Percentiles rank a stretch among this genome's conserved stretches.
These are phyloP conservation scores for Promerops cafer DNA, from an alignment of 2,113 vertebrate genomes.

Conservation along the genomic window DNA sequence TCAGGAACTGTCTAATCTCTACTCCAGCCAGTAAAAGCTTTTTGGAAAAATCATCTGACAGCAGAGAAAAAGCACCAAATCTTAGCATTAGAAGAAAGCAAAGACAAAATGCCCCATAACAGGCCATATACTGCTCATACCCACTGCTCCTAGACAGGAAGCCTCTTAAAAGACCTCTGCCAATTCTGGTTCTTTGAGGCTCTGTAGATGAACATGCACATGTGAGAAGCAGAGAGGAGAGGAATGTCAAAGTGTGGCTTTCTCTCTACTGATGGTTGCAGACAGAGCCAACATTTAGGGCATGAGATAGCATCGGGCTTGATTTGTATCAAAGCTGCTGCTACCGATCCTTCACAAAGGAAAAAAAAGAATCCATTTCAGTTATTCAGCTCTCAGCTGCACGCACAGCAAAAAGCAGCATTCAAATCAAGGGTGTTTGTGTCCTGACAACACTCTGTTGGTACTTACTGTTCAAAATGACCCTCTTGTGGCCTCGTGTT, in stretches of 20 bases:
- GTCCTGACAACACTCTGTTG: neutral
- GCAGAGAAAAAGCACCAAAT: neutral
- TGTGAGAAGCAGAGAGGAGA: neutral
- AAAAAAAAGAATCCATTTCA: neutral
- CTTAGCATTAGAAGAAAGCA: conserved; percentile 19
- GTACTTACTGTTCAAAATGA: conserved; percentile 34
- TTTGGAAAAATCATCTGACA: conserved; percentile 4
- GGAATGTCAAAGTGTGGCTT: neutral
- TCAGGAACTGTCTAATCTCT: neutral
- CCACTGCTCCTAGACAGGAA: conserved; percentile 28
- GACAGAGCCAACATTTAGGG: neutral
- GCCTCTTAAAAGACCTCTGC: conserved; percentile 19
- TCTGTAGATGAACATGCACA: neutral
- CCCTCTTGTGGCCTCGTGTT: conserved; percentile 17
- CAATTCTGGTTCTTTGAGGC: neutral
- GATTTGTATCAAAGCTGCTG: conserved; percentile 19
- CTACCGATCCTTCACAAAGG: neutral
- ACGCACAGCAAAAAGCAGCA: neutral
- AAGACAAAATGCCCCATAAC: conserved; percentile 6
- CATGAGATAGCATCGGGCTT: neutral
- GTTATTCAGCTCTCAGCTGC: neutral
- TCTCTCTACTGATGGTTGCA: neutral
- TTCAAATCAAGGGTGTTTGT: neutral
- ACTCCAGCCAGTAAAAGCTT: conserved; percentile 4
- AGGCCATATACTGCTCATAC: neutral